These are phyloP conservation scores for Drosophila greeni DNA, from an alignment of 2,888 invertebrate species.

Conservation along the genomic window DNA sequence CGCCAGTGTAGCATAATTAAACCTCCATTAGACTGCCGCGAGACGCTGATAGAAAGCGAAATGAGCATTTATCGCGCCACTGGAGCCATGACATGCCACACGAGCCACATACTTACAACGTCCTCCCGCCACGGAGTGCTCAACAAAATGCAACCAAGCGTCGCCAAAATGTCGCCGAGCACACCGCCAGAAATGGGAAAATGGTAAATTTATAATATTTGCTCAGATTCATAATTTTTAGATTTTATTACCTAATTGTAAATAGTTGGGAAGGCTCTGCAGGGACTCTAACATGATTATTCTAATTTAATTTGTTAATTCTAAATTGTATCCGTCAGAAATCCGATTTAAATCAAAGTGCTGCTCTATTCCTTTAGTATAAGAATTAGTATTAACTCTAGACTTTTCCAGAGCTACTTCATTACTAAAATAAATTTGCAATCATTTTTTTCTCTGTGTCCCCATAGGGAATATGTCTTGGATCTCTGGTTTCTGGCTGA, in stretches of 20 bases:
- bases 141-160: slow-evolving; percentile 65
- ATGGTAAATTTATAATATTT: neutral
- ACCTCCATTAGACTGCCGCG: slow-evolving; percentile 61
- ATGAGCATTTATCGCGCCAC: slow-evolving; percentile 66
- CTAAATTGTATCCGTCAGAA: no score
- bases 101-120: slow-evolving; percentile 42
- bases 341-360: neutral
- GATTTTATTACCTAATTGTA: neutral
- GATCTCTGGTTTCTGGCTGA: slow-evolving; percentile 26
- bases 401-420: no score
- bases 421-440: neutral
- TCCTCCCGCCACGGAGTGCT: slow-evolving; percentile 32
- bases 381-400: no score
- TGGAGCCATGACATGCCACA: slow-evolving; percentile 53
- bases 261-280: no score
- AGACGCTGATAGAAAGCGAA: slow-evolving; percentile 67
- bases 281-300: neutral
- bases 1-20: slow-evolving; percentile 60
- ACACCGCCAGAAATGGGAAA: slow-evolving; percentile 13
- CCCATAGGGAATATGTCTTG: slow-evolving; percentile 11
- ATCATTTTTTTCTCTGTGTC: neutral
- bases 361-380: rapidly evolving
- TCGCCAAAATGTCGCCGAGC: slow-evolving; percentile 41
- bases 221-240: neutral
- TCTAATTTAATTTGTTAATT: no score